Percentiles rank a stretch among this genome's conserved stretches.
phyloP scores from a whole-genome alignment of 2,888 invertebrate species.

The Xylophagus ater region DNA sequence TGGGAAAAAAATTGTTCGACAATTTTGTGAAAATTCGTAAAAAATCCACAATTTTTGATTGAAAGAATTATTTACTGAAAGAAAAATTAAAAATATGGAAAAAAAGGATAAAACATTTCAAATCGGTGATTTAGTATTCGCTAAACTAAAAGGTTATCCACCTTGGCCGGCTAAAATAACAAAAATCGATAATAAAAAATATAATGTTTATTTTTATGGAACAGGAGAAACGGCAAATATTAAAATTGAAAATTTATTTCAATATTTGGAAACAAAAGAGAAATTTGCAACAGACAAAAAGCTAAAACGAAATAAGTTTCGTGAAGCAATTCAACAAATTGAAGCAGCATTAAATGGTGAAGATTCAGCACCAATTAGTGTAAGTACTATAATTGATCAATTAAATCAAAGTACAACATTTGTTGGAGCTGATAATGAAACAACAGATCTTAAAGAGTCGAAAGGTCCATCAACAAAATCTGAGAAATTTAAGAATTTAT shows the following conservation, averaged over 20 bases:
- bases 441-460: no score
- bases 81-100: no score
- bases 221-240: constrained; percentile 81
- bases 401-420: no score
- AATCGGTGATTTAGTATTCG: constrained; percentile 85
- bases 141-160: constrained; percentile 95
- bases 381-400: no score
- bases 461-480: no score
- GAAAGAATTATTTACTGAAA: no score
- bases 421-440: no score
- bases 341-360: constrained; percentile 63
- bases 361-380: constrained; percentile 37
- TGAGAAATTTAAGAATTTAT: constrained; percentile 38
- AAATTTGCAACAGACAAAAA: constrained; percentile 61
- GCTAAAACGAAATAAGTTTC: constrained; percentile 70
- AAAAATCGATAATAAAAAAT: constrained; percentile 46
- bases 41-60: no score
- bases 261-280: constrained; percentile 63
- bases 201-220: constrained; percentile 85
- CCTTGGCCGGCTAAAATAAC: constrained; percentile 85
- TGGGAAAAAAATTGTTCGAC: no score
- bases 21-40: no score
- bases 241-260: constrained; percentile 74
- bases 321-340: constrained; percentile 80
- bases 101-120: constrained; percentile 56